Conservation (phyloP, 2,888 invertebrate genomes). For the Epistrophe eligans region DNA sequence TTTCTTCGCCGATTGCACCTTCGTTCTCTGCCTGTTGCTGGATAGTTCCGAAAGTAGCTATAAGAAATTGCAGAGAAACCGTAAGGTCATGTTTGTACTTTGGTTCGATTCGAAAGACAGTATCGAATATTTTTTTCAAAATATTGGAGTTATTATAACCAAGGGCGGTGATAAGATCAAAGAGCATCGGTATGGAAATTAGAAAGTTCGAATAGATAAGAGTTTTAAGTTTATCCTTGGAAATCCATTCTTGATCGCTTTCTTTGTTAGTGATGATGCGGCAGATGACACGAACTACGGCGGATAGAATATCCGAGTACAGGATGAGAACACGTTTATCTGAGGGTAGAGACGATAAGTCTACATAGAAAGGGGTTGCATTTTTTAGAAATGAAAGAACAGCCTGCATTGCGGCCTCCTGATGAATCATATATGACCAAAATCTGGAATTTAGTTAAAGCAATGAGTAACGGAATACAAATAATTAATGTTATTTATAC, state of each 20-base stretch:
- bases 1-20: constrained; percentile 79
- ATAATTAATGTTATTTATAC: constrained; percentile 80
- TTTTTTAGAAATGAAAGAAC: constrained; percentile 90
- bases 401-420: constrained; percentile 87
- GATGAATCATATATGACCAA: constrained; percentile 89
- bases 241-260: constrained; percentile 89
- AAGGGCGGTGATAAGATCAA: constrained; percentile 91
- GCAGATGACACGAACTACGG: constrained; percentile 89
- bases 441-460: constrained; percentile 84
- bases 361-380: constrained; percentile 88
- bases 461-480: not conserved
- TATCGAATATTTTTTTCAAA: constrained; percentile 87
- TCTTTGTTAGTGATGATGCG: constrained; percentile 92
- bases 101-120: constrained; percentile 86
- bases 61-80: constrained; percentile 85
- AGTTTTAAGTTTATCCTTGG: constrained; percentile 87
- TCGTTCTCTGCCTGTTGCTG: constrained; percentile 82
- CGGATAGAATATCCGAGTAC: constrained; percentile 87
- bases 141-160: constrained; percentile 87
- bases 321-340: constrained; percentile 84
- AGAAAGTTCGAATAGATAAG: constrained; percentile 92
- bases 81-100: constrained; percentile 87
- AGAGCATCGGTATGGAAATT: constrained; percentile 92
- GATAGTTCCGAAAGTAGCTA: constrained; percentile 84
- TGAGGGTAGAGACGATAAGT: constrained; percentile 83